Evolutionary conservation across 2,797 vertebrate genomes (phyloP).

Genomic region (Pampus argenteus): DNA sequence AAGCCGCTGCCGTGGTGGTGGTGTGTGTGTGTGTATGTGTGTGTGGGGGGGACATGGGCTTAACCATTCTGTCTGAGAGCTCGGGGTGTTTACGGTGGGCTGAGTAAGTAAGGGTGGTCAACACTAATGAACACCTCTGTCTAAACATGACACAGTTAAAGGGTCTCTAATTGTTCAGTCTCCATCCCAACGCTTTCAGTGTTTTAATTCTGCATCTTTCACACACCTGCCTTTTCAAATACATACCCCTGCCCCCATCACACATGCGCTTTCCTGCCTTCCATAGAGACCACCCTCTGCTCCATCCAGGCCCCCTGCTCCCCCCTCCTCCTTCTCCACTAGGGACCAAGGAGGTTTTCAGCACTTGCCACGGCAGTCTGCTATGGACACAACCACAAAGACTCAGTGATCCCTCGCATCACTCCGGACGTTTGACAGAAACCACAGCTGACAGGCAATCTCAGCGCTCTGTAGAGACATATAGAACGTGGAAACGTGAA

Average conservation of each 20-base stretch:
- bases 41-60: constrained; percentile 80
- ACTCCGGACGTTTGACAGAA: constrained; percentile 92
- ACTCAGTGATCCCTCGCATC: constrained; percentile 91
- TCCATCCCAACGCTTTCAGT: constrained; percentile 62
- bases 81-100: constrained; percentile 79
- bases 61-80: constrained; percentile 87
- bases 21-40: constrained; percentile 69
- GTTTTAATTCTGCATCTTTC: constrained; percentile 64
- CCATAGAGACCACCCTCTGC: constrained; percentile 74
- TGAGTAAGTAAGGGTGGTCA: constrained; percentile 73
- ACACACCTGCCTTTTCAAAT: constrained; percentile 72
- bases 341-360: constrained; percentile 81
- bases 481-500: constrained; percentile 50
- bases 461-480: constrained; percentile 59
- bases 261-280: constrained; percentile 68
- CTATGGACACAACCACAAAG: constrained; percentile 92
- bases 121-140: constrained; percentile 79
- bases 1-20: constrained; percentile 78
- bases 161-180: constrained; percentile 77
- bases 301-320: constrained; percentile 49
- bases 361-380: constrained; percentile 88
- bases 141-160: constrained; percentile 78
- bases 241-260: constrained; percentile 50
- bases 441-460: constrained; percentile 94
- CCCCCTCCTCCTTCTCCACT: constrained; percentile 50